These are phyloP conservation scores for Haemorhous mexicanus DNA, from an alignment of 2,113 vertebrate species.

Conservation along the genomic window DNA sequence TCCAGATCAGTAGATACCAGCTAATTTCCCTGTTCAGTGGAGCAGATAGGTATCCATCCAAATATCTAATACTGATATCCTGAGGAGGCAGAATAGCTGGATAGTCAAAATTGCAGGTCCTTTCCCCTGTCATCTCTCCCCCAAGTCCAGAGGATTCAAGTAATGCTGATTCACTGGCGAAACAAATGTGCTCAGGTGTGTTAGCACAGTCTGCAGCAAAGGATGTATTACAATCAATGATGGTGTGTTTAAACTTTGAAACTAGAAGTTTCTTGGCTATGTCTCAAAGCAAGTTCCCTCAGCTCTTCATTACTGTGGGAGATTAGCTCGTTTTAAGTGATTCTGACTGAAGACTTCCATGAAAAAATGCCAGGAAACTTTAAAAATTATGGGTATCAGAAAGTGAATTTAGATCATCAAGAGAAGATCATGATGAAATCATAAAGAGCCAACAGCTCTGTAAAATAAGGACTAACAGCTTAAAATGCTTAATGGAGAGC, in stretches of 20 bases:
- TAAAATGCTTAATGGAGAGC: neutral
- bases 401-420: neutral
- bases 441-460: neutral
- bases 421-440: neutral
- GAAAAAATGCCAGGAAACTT: neutral
- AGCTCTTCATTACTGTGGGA: neutral
- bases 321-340: neutral
- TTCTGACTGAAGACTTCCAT: neutral
- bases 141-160: neutral
- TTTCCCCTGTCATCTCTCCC: neutral
- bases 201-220: neutral
- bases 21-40: neutral
- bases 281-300: neutral
- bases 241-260: fast-evolving
- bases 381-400: neutral
- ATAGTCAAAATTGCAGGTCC: neutral
- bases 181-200: neutral
- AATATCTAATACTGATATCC: neutral
- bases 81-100: neutral
- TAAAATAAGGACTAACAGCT: neutral
- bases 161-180: neutral
- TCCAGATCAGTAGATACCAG: neutral
- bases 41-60: neutral
- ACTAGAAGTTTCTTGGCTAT: neutral
- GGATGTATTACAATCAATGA: fast-evolving